Conservation (phyloP, 2,888 invertebrate species). For the Leptodirus hochenwartii region DNA sequence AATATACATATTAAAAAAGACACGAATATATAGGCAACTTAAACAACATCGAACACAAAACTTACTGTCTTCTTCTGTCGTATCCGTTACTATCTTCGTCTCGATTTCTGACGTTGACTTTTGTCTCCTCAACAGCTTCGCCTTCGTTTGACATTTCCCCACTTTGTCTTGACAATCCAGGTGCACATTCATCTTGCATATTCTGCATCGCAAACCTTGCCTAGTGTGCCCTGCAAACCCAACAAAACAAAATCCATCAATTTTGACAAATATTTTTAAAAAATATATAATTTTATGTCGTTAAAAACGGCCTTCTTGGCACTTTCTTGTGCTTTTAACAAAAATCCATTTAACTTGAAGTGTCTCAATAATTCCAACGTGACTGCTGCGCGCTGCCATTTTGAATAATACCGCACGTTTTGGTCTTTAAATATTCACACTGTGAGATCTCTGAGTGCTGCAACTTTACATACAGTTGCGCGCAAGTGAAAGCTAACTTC, state of each 20-base stretch:
- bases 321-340: too few species aligned
- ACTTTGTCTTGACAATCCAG: conserved; percentile 73
- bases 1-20: neutral
- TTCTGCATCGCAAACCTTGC: conserved; percentile 75
- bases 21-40: conserved; percentile 4
- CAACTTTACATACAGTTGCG: too few species aligned
- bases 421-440: too few species aligned
- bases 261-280: neutral
- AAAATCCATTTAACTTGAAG: too few species aligned
- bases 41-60: conserved; percentile 16
- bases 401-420: too few species aligned
- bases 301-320: too few species aligned
- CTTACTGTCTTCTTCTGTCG: conserved; percentile 66
- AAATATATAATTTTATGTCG: conserved; percentile 5
- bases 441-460: too few species aligned
- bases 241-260: conserved; percentile 7
- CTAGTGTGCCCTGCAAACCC: conserved; percentile 60
- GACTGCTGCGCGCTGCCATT: too few species aligned
- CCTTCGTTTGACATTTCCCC: conserved; percentile 71
- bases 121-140: conserved; percentile 66
- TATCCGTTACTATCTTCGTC: conserved; percentile 44
- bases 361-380: too few species aligned
- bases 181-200: conserved; percentile 84
- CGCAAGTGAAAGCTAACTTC: too few species aligned
- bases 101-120: conserved; percentile 77